Evolutionary conservation across 2,113 vertebrate species (phyloP), one percentile per base, ranked within the genome.

Genomic region (Indicator indicator): DNA sequence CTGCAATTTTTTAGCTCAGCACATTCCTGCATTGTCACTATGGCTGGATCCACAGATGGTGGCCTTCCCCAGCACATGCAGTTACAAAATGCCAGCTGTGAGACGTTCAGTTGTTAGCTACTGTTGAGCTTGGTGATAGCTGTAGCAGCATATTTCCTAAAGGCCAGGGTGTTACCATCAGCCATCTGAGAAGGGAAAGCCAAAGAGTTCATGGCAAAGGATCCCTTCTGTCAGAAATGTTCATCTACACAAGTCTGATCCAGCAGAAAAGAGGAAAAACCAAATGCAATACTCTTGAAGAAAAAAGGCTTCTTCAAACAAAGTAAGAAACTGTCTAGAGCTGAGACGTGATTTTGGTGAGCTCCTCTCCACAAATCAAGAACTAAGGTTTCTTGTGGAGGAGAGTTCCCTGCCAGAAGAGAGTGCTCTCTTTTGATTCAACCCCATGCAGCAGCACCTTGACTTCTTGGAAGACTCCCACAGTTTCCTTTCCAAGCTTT

Each of bases 21-120:
- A 48, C 40, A 73, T 59, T 74, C 69, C 38, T 76, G 63, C 64
- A 72, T n/a, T 79, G 78, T 89, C 81, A 82, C 26, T 63, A 1
- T 21, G 87, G 70, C 58, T 90, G 46, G 33, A 81, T 82, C 60
- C 88, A 75, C 84, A 96, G 77, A 96, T 86, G 90, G 65, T 95
- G 85, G 86, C 84, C 64, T 80, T 90, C 86, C 79, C 88, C 89
- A 85, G 76, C 65, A 93, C 38, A 70, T 19, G 19, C 64, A 78
- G 55, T 44, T 88, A 65, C 38, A 59, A 96, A 94, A 94, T 84
- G 76, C 38, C 93, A 93, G 88, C 86, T 88, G 60, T 32, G 56
- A 94, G 79, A 88, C 33, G 62, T 86, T 87, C 78, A 55, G 46
- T 94, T 77, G 71, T 70, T 83, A 91, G 83, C 58, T 79, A 32